Percentiles rank a stretch among this genome's conserved stretches.
phyloP scores from a whole-genome alignment of 2,888 invertebrate species.

The Nemotelus pantherinus region DNA sequence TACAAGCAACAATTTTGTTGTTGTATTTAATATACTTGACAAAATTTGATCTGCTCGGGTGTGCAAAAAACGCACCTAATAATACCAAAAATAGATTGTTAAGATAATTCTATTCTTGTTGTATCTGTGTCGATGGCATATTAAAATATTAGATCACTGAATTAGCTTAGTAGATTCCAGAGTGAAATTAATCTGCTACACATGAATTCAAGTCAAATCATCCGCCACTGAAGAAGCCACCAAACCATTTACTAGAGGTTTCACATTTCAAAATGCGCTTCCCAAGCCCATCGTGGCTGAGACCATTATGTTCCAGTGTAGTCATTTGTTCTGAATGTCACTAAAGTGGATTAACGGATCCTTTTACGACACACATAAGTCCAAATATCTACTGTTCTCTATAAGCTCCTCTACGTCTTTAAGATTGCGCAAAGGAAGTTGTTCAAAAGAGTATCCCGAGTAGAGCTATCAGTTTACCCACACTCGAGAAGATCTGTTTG shows the following conservation, averaged over 20 bases:
- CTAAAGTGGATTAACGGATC: constrained; percentile 27
- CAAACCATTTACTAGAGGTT: constrained; percentile 13
- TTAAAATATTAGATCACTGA: neutral
- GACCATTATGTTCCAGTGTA: constrained; percentile 20
- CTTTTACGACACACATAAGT: constrained; percentile 14
- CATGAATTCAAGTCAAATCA: constrained; percentile 10
- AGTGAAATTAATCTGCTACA: constrained; percentile 37
- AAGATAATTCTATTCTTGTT: too few relatives aligned
- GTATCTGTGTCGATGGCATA: too few relatives aligned
- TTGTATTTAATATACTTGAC: too few relatives aligned
- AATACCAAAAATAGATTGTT: too few relatives aligned
- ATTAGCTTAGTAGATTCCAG: neutral
- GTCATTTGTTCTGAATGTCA: constrained; percentile 22
- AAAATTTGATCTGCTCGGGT: too few relatives aligned
- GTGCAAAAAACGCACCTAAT: too few relatives aligned
- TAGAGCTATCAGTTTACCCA: constrained; percentile 30
- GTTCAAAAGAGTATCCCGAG: constrained; percentile 15
- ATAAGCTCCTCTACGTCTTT: neutral
- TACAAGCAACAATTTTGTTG: too few relatives aligned
- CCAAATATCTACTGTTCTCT: neutral
- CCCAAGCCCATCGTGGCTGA: constrained; percentile 1
- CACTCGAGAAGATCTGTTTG: neutral
- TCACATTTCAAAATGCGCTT: constrained; percentile 35
- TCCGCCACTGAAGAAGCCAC: constrained; percentile 37
- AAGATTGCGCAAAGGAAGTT: neutral